Evolutionary conservation across 2,113 vertebrate species (phyloP), one percentile per base, ranked within the genome.

Genomic region (Petaurus breviceps): DNA sequence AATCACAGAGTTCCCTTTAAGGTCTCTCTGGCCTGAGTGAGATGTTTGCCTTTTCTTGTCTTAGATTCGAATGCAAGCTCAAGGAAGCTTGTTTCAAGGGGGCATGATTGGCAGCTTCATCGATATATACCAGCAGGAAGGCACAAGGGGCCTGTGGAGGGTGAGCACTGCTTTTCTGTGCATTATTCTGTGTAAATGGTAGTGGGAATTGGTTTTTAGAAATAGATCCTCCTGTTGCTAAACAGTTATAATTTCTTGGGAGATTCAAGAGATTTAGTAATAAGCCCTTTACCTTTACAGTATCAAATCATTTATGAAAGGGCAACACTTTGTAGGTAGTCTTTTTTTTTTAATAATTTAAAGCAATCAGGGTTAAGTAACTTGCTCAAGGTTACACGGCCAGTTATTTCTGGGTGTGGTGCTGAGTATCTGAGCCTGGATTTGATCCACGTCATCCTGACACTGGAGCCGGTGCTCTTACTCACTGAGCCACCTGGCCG

Each of bases 91-190:
- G 84, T 99, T 99, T 84, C 99, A 99, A 92, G 99, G 99, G 0
- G 99, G 99, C 97, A 99, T 99, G 99, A 99, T 99, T 91, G 99
- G 99, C 97, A 99, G 99, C 98, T 99, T 99, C 98, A 99, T 99
- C 31, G 99, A 99, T 98, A 99, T 99, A 98, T 99, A 99, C 98
- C 99, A 99, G 98, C 99, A 99, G 6, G 99, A 99, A 97, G 99
- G 99, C 2, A 99, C 99, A 61, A 99, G 99, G 49, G 99, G 99
- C 49, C 99, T 99, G 93, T 99, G 99, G 99, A 99, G 99, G 98
- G 99, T 99, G 97, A 99, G 99, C 96, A 52, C 28, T 97, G 10
- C 26, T 96, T 96, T 89, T 51, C 90, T 90, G 97, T 50, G 16
- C 90, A 25, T 57, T 96, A 16, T 84, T 89, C n/a, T 95, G 14